Percentiles rank a stretch among this genome's conserved stretches.
Evolutionary conservation across 2,797 vertebrate genomes (phyloP).

Genomic region (Hemibagrus guttatus): DNA sequence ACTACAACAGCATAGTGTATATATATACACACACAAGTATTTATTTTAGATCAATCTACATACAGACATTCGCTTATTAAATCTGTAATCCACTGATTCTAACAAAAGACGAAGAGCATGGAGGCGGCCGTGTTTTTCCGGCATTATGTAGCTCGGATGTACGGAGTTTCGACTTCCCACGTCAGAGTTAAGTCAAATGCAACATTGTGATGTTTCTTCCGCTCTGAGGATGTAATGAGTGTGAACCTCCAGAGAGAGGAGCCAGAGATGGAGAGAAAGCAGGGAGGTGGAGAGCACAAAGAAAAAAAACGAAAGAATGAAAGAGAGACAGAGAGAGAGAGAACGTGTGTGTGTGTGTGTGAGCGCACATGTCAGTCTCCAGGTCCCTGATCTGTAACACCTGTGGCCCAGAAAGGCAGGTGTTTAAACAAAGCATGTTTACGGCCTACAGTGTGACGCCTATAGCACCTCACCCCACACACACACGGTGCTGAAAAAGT

Average conservation of each 20-base stretch:
- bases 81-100: neutral
- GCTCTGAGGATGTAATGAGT: conserved; percentile 28
- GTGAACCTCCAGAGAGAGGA: conserved; percentile 45
- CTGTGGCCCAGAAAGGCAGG: conserved; percentile 65
- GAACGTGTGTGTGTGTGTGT: neutral
- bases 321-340: neutral
- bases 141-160: neutral
- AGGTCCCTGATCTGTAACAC: conserved; percentile 50
- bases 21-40: too few relatives aligned
- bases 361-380: neutral
- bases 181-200: neutral
- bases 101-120: neutral
- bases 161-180: neutral
- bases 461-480: conserved; percentile 9
- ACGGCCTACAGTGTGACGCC: conserved; percentile 54
- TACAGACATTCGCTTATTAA: too few relatives aligned
- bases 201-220: neutral
- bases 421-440: conserved; percentile 76
- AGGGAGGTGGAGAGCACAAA: neutral
- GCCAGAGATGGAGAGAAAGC: conserved; percentile 14
- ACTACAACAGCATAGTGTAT: too few relatives aligned
- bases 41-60: too few relatives aligned
- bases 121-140: neutral
- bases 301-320: neutral
- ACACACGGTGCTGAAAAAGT: neutral